phyloP scores from a whole-genome alignment of 2,113 vertebrate species.

The Talpa occidentalis region DNA sequence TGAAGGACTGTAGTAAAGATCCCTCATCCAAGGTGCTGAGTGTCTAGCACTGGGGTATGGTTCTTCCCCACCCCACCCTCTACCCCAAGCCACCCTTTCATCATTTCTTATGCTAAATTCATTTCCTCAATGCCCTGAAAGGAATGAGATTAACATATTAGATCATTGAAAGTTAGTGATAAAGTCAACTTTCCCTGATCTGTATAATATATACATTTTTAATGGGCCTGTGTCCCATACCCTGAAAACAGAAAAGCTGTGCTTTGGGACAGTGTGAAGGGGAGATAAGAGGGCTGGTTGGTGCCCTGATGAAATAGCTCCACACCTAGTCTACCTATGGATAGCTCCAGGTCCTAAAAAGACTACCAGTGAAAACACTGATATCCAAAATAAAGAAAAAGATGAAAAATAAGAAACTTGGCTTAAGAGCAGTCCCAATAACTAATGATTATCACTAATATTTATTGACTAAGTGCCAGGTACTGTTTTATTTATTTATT shows the following conservation, averaged over 20 bases:
- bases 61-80: neutral
- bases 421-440: constrained; percentile 16
- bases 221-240: neutral
- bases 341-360: neutral
- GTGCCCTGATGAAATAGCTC: neutral
- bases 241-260: neutral
- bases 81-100: neutral
- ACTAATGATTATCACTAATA: neutral
- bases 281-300: neutral
- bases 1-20: neutral
- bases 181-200: neutral
- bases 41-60: no score
- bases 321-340: neutral
- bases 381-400: constrained; percentile 25
- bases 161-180: neutral
- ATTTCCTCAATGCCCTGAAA: neutral
- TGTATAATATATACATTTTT: neutral
- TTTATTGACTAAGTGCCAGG: neutral
- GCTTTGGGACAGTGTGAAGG: neutral
- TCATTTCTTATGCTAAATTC: neutral
- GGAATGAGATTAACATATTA: neutral
- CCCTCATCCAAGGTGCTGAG: no score
- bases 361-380: neutral
- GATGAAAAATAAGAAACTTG: neutral
- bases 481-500: neutral